Evolutionary conservation across 2,888 invertebrate genomes (phyloP), one percentile per base, ranked within the genome.

Genomic region (Sinelater perroti): DNA sequence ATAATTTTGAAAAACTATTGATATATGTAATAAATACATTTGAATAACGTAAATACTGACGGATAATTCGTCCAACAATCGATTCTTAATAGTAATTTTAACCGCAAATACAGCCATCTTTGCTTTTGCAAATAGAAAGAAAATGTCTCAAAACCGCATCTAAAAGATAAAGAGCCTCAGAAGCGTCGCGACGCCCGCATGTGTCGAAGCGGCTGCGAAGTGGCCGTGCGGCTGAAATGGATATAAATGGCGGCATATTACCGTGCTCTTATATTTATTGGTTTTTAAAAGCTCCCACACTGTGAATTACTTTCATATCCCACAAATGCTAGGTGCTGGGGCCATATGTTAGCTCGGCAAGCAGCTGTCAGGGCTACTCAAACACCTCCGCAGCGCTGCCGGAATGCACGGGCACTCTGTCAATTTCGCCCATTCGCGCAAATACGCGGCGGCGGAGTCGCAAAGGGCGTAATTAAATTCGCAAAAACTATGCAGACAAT

Each of bases 281-380:
- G 63, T 66, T 67, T 67, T 69, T 66, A 67, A 69, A 69, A 64
- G 65, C 64, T 61, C 62, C 62, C 57, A 63, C 62, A 65, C 63
- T 61, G 65, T 63, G 61, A 59, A 55, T 44, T 53, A 49, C 58
- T 60, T 60, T 62, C 40, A 30, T 40, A 56, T 30, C 59, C 59
- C 56, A 61, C 60, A 61, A 61, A 60, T 58, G 62, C 53, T 52
- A 65, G 57, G 62, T 62, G 61, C 57, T 63, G 56, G 51, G 33
- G 50, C 63, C 66, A 66, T 66, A 63, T 67, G 65, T 67, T 67
- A 50, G 49, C 60, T 44, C 47, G 44, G 50, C 53, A 51, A 58
- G 45, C 64, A 61, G 62, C 64, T 64, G 64, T 62, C 62, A 58
- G 38, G 50, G 55, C 54, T 53, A 17, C 47, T 58, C 61, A 54